Conservation (phyloP, 2,888 invertebrate genomes). For the Tetanocera ferruginea region DNA sequence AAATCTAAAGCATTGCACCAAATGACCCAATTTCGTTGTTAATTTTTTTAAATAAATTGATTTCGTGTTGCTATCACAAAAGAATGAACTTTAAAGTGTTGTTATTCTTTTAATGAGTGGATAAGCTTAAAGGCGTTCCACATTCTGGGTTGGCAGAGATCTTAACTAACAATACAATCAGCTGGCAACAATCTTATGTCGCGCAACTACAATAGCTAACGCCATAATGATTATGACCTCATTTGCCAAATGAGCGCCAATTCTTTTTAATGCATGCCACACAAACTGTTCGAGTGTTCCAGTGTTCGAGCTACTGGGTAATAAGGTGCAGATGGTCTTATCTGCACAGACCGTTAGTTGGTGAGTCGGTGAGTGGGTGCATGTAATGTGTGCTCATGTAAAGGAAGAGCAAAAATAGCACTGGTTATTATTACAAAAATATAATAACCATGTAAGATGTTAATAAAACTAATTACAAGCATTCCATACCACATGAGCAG, state of each 20-base stretch:
- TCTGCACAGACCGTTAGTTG: not conserved
- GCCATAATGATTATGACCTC: constrained; percentile 33
- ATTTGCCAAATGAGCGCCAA: constrained; percentile 27
- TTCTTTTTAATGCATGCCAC: constrained; percentile 27
- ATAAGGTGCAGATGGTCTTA: constrained; percentile 4
- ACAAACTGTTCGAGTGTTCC: not conserved
- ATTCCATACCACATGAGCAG: not conserved
- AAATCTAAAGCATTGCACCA: no score
- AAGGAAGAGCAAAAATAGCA: not conserved
- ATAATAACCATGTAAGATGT: not conserved
- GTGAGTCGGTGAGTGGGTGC: not conserved
- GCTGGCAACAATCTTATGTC: constrained; percentile 19
- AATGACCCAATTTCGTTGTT: no score
- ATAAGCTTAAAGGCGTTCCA: no score
- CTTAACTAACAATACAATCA: not conserved
- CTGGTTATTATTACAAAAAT: not conserved
- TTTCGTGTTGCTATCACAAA: no score
- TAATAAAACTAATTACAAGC: no score
- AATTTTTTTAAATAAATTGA: no score
- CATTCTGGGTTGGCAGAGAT: not conserved
- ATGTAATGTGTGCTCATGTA: constrained; percentile 12
- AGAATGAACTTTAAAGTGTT: no score
- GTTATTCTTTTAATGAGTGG: no score
- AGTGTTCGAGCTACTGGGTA: not conserved
- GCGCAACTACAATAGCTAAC: constrained; percentile 21